phyloP scores from a whole-genome alignment of 92 coral and sea anemone species.

The Epizoanthus ramosus region DNA sequence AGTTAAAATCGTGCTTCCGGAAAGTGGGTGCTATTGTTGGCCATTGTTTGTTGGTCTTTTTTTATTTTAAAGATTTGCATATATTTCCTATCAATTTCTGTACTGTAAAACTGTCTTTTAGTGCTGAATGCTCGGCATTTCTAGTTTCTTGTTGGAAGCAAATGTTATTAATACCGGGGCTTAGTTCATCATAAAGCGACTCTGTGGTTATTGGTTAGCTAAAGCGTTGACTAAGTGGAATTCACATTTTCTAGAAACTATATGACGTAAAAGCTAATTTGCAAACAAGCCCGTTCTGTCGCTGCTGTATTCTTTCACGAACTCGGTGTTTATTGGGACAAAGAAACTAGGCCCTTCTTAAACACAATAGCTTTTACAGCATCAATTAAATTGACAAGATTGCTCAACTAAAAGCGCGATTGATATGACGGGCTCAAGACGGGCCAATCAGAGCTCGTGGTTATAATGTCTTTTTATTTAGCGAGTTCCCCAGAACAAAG shows the following conservation, averaged over 20 bases:
- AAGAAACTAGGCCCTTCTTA: slow-evolving; percentile 16
- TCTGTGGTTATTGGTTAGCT: background rate
- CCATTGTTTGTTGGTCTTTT: slow-evolving; percentile 12
- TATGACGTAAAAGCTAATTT: slow-evolving; percentile 27
- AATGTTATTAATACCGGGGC: background rate
- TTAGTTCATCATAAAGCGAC: background rate
- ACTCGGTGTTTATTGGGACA: slow-evolving; percentile 22
- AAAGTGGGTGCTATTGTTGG: slow-evolving; percentile 16
- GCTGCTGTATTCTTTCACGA: slow-evolving; percentile 26
- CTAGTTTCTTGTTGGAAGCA: background rate
- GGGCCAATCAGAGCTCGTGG: slow-evolving; percentile 5
- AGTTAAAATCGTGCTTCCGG: slow-evolving; percentile 37
- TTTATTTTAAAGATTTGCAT: slow-evolving; percentile 6
- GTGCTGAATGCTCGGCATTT: background rate
- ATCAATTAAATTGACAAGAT: slow-evolving; percentile 36
- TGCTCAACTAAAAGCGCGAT: slow-evolving; percentile 28
- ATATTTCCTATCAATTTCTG: background rate
- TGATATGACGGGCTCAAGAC: slow-evolving; percentile 25
- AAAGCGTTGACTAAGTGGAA: slow-evolving; percentile 1
- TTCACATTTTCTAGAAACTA: slow-evolving; percentile 19
- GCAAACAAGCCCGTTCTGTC: slow-evolving; percentile 24
- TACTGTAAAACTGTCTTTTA: background rate
- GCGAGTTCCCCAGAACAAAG: slow-evolving; percentile 20
- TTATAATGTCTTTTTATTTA: slow-evolving; percentile 22
- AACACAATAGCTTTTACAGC: slow-evolving; percentile 10